Evolutionary conservation across 1,140 invertebrate genomes (phyloP), one percentile per base, ranked within the genome.

Genomic region (Apis mellifera): DNA sequence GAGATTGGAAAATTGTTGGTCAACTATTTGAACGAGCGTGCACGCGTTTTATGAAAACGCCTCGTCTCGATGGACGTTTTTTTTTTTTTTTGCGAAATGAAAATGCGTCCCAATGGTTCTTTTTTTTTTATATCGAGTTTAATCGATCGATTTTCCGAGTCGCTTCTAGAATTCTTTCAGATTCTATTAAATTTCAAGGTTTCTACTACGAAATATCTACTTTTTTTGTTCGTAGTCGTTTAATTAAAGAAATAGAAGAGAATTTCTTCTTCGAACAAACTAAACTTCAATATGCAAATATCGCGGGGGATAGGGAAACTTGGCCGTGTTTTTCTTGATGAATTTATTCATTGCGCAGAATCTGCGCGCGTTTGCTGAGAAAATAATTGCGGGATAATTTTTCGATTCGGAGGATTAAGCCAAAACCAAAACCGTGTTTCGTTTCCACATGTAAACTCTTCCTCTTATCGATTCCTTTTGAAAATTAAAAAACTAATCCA

Each of bases 281-380:
- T 19, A 17, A n/a, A 50, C 66, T 50, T 50, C n/a, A 17, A 50
- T 50, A 23, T 50, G 68, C 48, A 70, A 52, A 70, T 52, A 23
- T 52, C 9, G 8, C 68, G 4, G 23, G 19, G 12, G n/a, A 42
- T 13, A 68, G 66, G 42, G 21, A 68, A 50, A 42, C 2, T 26
- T 19, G 11, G 66, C 21, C 11, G 5, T 52, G 48, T 70, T 70
- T 70, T 70, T 19, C 68, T 70, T 9, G 48, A 70, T 52, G 68
- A 70, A 52, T 70, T 70, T 52, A 70, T 70, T 70, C 68, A 70
- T 70, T 70, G 68, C 68, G 15, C 68, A 42, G 68, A 52, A 70
- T 70, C 68, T 19, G 68, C 68, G 68, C 48, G 68, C 19, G 48
- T 70, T 52, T 70, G n/a, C n/a, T 26, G 8, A 11, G 68, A 70